Base-by-base conservation (phyloP, 2,888 invertebrate species). In the Drosophila anceps region DNA sequence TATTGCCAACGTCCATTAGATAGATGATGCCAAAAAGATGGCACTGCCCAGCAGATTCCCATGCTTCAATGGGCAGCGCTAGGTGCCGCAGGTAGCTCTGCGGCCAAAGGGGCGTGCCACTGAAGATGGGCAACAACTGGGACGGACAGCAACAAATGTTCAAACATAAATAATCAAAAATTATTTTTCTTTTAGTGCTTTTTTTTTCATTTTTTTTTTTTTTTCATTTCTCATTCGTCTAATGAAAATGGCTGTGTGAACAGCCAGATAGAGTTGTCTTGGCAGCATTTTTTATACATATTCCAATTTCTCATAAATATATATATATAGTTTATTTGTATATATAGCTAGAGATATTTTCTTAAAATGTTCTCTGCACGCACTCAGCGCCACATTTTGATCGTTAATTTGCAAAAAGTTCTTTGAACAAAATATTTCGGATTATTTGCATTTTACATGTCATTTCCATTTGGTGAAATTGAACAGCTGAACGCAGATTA, bases 121-220 rank as follows among this genome's bases (percentile, higher is more conserved):
- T 27, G 37, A 9, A 15, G 44, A 55, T 29, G 18, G 54, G 48
- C 51, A 64, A 44, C 39, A 24, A 18, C 41, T 44, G 46, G 53
- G 61, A 79, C 75, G 76, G 88, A 88, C 83, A 82, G 89, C 88
- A 82, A 76, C 87, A 89, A 89, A 87, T 87, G 89, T 80, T 87
- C 73, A 78, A 81, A 83, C 89, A 87, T 87, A 87, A 89, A 89
- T 87, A 87, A 81, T 87, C 76, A 73, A 66, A 71, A 33, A 50
- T 70, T 46, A 27, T 54, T 53, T 66, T 69, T 60, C 15, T 24
- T 24, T n/a, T n/a, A n/a, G n/a, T n/a, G n/a, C n/a, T n/a, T 44
- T 24, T 29, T 2, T 48, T 48, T 29, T 48, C 2, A 24, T 46
- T n/a, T n/a, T n/a, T 24, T n/a, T n/a, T 29, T 4, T 12, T 31